Base-by-base conservation (phyloP, 2,797 vertebrate species). In the Gallirallus australis region DNA sequence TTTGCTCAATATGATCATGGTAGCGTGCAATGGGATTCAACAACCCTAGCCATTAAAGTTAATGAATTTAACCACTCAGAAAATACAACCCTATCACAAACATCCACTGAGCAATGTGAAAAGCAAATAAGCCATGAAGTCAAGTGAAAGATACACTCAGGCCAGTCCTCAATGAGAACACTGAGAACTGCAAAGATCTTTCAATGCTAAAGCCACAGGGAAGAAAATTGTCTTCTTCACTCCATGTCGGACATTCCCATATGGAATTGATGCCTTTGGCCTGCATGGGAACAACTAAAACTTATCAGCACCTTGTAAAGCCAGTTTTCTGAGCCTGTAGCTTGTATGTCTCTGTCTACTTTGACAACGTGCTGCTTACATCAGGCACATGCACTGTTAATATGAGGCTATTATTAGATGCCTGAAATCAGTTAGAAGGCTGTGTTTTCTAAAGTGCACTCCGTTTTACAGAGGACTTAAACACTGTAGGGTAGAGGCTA, bases 401-500 rank as follows among this genome's bases (percentile, higher is more conserved):
- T 73, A n/a, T 12, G 13, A 87, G 48, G 45, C 57, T 85, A 73
- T 75, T 92, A 84, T 68, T 85, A 92, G 75, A 66, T 48, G 35
- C 82, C 56, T 37, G 56, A 70, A 87, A 93, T 73, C 79, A 80
- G 64, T 60, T 45, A 68, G 60, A 89, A 85, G 25, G n/a, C 28
- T 83, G 30, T 33, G 27, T 80, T 89, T 96, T 91, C 78, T 85
- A 68, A 92, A 89, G 28, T 35, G n/a, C 85, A 72, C 8, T 19
- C 64, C 35, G 56, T 71, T 94, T 93, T 71, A 76, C 6, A 57
- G 35, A 80, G 68, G 19, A 48, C 52, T 93, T 77, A 87, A 95
- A 85, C 53, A 40, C n/a, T 53, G 60, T 42, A 60, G 78, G 87
- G 82, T 40, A 73, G 12, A 77, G 45, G n/a, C 60, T 57, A 70